Evolutionary conservation across 2,888 invertebrate genomes (phyloP), one percentile per base, ranked within the genome.

Genomic region (Lasioglossum lativentre): DNA sequence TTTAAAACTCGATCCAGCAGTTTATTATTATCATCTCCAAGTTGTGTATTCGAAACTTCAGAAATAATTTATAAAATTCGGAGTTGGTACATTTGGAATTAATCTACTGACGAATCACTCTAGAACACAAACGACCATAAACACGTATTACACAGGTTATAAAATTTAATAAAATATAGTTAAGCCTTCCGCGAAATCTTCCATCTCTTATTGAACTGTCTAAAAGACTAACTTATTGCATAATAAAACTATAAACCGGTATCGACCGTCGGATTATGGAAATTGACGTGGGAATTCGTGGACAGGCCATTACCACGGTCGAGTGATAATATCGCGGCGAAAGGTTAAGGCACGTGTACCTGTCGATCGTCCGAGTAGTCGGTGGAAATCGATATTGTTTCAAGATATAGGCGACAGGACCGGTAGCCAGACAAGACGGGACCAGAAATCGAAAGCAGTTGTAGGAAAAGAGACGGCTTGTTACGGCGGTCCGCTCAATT

Each of bases 401-500:
- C 6, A 10, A 63, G 83, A 80, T 73, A 45, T 4, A 27, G 40
- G n/a, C 4, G 83, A 59, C 75, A 71, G 59, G 80, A 66, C 63
- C 71, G 75, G 71, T 75, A 63, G 82, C 80, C 74, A 16, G 27
- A 16, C 76, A 23, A 75, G 63, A 45, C 59, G 30, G 52, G 40
- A 76, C 23, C 75, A 81, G 71, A 82, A 52, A 73, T 45, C 70
- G 70, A 83, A 86, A 66, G 77, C 71, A 34, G 75, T 38, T 42
- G 68, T 30, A 40, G 56, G 75, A 82, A 76, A 75, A 72, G 82
- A 85, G 81, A 86, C 90, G 70, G 85, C 90, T 91, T 89, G 93
- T 93, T 93, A 91, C 92, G 90, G 88, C 88, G 90, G 92, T 92
- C 89, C 91, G 91, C 90, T 93, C 91, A 93, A 93, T 93, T 93